These are phyloP conservation scores for Ctenoplectra terminalis DNA, from an alignment of 1,140 invertebrate species.

Conservation along the genomic window DNA sequence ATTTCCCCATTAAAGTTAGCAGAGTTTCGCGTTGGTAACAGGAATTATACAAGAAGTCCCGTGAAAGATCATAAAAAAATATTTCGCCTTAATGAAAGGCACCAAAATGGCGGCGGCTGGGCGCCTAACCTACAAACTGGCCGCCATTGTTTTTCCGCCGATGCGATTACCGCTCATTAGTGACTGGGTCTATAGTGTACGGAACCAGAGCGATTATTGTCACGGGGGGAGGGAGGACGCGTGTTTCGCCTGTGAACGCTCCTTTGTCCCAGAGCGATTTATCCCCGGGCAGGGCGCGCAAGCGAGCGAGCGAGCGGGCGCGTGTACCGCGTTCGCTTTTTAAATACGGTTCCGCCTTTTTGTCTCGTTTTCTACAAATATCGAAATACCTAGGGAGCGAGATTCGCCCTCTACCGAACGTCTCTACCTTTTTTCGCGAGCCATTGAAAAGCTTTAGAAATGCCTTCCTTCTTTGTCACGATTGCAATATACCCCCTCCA, in stretches of 20 bases:
- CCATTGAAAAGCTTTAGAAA: conserved; percentile 24
- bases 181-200: background rate
- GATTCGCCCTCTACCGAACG: background rate
- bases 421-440: background rate
- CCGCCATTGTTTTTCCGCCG: background rate
- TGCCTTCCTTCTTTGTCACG: background rate
- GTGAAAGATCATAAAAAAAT: background rate
- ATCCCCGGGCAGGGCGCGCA: background rate
- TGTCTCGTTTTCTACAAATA: conserved; percentile 30
- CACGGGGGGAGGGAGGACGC: background rate
- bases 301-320: no score
- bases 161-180: conserved; percentile 10
- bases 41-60: no score
- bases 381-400: conserved; percentile 9
- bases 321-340: background rate
- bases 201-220: conserved; percentile 17
- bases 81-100: background rate
- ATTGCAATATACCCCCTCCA: background rate
- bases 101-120: background rate
- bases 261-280: conserved; percentile 10
- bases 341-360: conserved; percentile 33
- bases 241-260: background rate
- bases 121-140: background rate
- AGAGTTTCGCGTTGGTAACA: no score
- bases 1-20: no score